Evolutionary conservation across 2,888 invertebrate species (phyloP), one percentile per base, ranked within the genome.

Genomic region (Acrobeloides nanus): DNA sequence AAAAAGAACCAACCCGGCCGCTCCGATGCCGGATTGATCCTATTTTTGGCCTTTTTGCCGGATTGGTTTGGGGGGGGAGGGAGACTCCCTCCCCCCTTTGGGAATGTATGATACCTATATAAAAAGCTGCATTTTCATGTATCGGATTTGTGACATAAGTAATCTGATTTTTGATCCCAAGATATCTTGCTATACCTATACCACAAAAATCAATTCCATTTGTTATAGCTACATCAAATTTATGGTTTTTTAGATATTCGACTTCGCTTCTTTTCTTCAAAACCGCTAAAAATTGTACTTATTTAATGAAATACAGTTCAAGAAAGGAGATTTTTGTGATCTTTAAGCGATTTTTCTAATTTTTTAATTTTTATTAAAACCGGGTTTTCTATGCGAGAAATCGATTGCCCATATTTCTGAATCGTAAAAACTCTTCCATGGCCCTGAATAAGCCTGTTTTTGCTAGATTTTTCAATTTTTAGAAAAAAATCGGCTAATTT

Each of bases 71-170:
- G n/a, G n/a, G n/a, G n/a, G n/a, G n/a, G n/a, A n/a, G n/a, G n/a
- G n/a, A n/a, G n/a, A n/a, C n/a, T n/a, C n/a, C n/a, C n/a, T n/a
- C n/a, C n/a, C n/a, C n/a, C n/a, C n/a, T n/a, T n/a, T n/a, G n/a
- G 8, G 15, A n/a, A 8, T 10, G 61, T 33, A n/a, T n/a, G 57
- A 15, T 26, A 47, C 53, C 53, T 15, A 57, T 26, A n/a, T 31
- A 33, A 40, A 64, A 68, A 37, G 59, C 59, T 25, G 54, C 54
- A 7, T 59, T 57, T 32, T 68, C 68, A 55, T 64, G 62, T 4
- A 68, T 51, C n/a, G 65, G 60, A 3, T 66, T 66, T 0, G 68
- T 68, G 10, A 61, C 61, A 26, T 64, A 57, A 66, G 62, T 67
- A 18, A 66, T 44, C 32, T 62, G 59, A 18, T 62, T 61, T 17